Percentiles rank a stretch among this genome's conserved stretches.
These are phyloP conservation scores for Limnephilus marmoratus DNA, from an alignment of 2,888 invertebrate genomes.

Conservation along the genomic window DNA sequence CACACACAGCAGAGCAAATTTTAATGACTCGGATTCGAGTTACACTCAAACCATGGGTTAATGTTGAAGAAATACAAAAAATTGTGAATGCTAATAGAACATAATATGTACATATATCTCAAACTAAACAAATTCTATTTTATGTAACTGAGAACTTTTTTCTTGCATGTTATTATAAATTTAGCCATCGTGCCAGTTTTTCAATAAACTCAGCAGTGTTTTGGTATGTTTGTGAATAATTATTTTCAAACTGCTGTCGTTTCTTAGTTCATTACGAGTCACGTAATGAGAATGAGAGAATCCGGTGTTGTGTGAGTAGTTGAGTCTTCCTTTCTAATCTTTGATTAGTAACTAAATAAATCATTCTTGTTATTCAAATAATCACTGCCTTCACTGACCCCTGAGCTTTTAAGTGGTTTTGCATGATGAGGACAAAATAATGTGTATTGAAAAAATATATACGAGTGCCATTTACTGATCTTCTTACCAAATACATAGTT, in stretches of 20 bases:
- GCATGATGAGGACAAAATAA: background rate
- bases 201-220: constrained; percentile 42
- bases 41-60: too few relatives aligned
- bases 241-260: constrained; percentile 5
- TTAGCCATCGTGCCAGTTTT: constrained; percentile 47
- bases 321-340: background rate
- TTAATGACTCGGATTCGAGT: too few relatives aligned
- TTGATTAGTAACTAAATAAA: background rate
- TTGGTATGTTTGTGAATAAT: constrained; percentile 16
- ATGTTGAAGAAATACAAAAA: too few relatives aligned
- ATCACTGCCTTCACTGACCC: background rate
- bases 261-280: constrained; percentile 32
- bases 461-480: background rate
- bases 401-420: background rate
- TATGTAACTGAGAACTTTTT: constrained; percentile 2
- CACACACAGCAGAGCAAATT: too few relatives aligned
- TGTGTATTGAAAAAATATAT: background rate
- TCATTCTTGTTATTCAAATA: background rate
- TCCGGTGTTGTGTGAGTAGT: background rate
- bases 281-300: constrained; percentile 26
- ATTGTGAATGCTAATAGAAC: background rate
- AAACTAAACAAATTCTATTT: background rate
- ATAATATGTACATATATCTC: background rate
- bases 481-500: background rate
- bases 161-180: constrained; percentile 14